Evolutionary conservation across 35 echinoderm and acorn worm species (phyloP), one percentile per base, ranked within the genome.

Genomic region (Stichopus chloronotus): DNA sequence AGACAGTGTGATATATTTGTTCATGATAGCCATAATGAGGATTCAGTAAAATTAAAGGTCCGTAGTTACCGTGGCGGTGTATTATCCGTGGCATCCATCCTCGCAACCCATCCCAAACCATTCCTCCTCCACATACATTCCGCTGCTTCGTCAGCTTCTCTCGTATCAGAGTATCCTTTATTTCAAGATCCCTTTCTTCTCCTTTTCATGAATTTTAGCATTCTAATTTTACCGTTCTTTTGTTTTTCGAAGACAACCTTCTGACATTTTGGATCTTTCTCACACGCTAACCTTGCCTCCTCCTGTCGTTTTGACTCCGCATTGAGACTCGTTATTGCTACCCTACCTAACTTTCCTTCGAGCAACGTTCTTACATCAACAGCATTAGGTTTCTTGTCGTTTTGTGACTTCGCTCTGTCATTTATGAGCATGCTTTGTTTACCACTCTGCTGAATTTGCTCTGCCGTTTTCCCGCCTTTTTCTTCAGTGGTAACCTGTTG

Each of bases 211-310:
- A 65, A 65, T 4, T 65, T 11, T 9, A 65, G 8, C 19, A 89
- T 12, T 89, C 71, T 89, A 58, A 71, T 71, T 71, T 54, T 65
- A 0, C 87, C 87, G 25, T 72, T 17, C 1, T n/a, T n/a, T 61
- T 89, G 87, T 21, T 52, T 89, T 43, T 14, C 24, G 6, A 63
- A 3, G 58, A 54, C 87, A n/a, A 89, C 23, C 71, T 71, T 89
- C 17, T 71, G 21, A 54, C 87, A 89, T 25, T 11, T 17, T 24
- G 87, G 87, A 55, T 89, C 21, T 54, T 19, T 89, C 13, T 89
- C 59, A 89, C 87, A 89, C 14, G 87, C 59, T 11, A 54, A 52
- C 17, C 87, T 89, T 43, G 87, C 87, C 8, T 89, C 87, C 52
- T 43, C 13, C 52, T 71, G 5, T 6, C 19, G 16, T 61, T 63